Evolutionary conservation across 2,113 vertebrate species (phyloP).

Genomic region (Zosterops japonicus): DNA sequence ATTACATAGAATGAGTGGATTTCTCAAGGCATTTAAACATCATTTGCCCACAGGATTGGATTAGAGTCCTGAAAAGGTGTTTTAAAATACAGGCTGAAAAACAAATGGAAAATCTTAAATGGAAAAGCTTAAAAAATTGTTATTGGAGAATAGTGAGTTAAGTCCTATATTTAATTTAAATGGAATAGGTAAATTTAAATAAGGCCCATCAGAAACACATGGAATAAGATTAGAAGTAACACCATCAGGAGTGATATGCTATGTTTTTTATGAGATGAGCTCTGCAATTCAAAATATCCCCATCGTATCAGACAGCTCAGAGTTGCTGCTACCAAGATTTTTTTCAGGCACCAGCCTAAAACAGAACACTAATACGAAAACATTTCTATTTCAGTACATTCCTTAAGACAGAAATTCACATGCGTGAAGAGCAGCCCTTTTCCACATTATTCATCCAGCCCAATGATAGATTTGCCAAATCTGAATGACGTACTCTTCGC

Average conservation of each 20-base stretch:
- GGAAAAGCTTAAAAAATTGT: not conserved
- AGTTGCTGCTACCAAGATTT: not conserved
- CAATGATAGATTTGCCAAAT: not conserved
- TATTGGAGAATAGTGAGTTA: not conserved
- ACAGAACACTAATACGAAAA: not conserved
- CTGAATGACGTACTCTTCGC: constrained; percentile 35
- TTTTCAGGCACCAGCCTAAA: not conserved
- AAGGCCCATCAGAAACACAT: not conserved
- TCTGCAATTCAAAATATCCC: not conserved
- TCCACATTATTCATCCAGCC: not conserved
- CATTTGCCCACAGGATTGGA: not conserved
- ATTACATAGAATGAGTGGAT: not conserved
- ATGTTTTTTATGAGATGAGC: not conserved
- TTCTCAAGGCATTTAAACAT: not conserved
- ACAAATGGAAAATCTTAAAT: not conserved
- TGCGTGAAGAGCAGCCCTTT: not conserved
- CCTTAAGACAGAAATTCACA: not conserved
- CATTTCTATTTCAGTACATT: not conserved
- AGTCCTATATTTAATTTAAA: not conserved
- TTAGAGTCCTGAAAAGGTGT: not conserved
- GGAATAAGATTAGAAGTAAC: not conserved
- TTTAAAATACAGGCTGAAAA: not conserved
- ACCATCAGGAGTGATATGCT: not conserved
- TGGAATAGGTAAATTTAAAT: not conserved
- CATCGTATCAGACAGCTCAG: not conserved